Base-by-base conservation (phyloP, 37 sponge, comb jelly and placozoan genomes). In the Bolinopsis microptera region DNA sequence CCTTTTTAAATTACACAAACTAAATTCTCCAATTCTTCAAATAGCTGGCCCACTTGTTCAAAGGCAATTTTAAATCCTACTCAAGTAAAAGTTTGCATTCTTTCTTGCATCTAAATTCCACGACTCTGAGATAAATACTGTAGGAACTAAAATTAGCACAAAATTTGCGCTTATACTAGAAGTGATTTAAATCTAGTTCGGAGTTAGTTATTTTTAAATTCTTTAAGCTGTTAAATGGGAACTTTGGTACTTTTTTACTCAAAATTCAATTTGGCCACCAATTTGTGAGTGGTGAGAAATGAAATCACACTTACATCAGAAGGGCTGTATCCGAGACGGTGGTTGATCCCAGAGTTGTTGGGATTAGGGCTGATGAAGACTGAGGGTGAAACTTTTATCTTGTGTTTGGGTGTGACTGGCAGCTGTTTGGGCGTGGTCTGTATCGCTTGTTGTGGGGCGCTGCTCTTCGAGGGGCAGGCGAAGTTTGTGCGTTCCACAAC, bases 351-450 rank as follows among this genome's bases (percentile, higher is more conserved):
- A 31, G 80, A 77, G 33, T 32, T 32, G 21, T 18, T 34, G 1
- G 80, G 33, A 77, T 77, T 77, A 86, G 90, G 90, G 35, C 90
- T 86, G 28, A 86, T 39, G 36, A 86, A 86, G 38, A 86, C 90
- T 8, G 90, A 86, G 13, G 90, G 90, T n/a, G 90, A 86, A 0
- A 86, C 90, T 38, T 86, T 86, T 1, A 86, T 86, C 61, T 86
- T 86, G 90, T 86, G 90, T 27, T 86, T 86, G 30, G 90, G 90
- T 3, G 90, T 86, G 61, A 48, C 9, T 13, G 5, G 61, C 30
- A 22, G 26, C 24, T 86, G 90, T 39, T 86, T 27, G 26, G 90
- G 90, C 25, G 90, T 86, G 48, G 36, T 24, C n/a, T 86, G 40
- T 1, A 41, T 25, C 2, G 48, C 0, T 36, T 21, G 28, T 39